A percentile compares a stretch with the other conserved stretches of the same genome.
Evolutionary conservation across 64 coral and sea anemone genomes (phyloP).

Genomic region (Porites australiensis): DNA sequence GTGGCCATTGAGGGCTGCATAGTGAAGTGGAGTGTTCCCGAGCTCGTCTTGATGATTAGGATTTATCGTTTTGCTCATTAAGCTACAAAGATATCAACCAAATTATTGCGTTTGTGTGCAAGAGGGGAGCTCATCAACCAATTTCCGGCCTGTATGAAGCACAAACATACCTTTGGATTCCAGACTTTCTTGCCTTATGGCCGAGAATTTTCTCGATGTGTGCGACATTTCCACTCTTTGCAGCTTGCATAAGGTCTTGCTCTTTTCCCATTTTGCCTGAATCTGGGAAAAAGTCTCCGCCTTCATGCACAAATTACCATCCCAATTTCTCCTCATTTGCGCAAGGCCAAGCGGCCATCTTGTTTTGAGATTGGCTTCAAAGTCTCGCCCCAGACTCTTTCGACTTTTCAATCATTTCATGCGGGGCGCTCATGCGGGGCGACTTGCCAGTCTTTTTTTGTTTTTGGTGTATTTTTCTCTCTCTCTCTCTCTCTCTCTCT

Average conservation of each 20-base stretch:
- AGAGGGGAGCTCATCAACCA: background rate
- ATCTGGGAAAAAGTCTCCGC: slow-evolving; percentile 8
- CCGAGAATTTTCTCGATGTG: slow-evolving; percentile 93
- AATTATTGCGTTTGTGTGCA: background rate
- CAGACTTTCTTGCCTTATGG: slow-evolving; percentile 73
- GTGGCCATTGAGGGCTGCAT: slow-evolving; percentile 78
- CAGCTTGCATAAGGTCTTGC: slow-evolving; percentile 87
- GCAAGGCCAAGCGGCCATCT: slow-evolving; percentile 39
- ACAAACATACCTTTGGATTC: slow-evolving; percentile 77
- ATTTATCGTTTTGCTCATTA: slow-evolving; percentile 75
- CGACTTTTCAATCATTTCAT: background rate
- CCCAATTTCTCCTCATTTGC: background rate
- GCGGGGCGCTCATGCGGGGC: too few species aligned
- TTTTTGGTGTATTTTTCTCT: too few species aligned
- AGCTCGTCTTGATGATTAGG: slow-evolving; percentile 93
- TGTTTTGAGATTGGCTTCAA: slow-evolving; percentile 10
- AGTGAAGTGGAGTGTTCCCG: slow-evolving; percentile 86
- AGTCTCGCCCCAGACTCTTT: slow-evolving; percentile 4
- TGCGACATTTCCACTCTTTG: slow-evolving; percentile 89
- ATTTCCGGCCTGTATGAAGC: background rate
- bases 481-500: too few species aligned
- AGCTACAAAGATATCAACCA: slow-evolving; percentile 51
- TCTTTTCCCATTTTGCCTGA: slow-evolving; percentile 87
- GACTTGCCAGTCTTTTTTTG: too few species aligned
- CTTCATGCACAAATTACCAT: background rate